Base-by-base conservation (phyloP, 2,888 invertebrate genomes). In the Julus scanicus region DNA sequence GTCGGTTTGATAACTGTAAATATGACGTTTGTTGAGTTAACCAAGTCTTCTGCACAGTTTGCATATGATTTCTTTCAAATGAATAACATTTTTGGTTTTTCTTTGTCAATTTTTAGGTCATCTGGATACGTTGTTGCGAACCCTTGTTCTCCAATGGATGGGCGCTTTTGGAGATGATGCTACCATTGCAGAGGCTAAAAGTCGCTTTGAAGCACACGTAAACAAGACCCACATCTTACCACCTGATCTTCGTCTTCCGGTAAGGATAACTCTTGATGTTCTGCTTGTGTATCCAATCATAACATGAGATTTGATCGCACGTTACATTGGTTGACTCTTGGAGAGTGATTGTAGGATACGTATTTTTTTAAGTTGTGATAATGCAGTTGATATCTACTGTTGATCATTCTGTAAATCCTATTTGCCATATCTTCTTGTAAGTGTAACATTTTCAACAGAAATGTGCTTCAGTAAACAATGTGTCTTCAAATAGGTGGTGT, bases 161-260 rank as follows among this genome's bases (percentile, higher is more conserved):
- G 96, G 97, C 39, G 94, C 95, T 90, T 95, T 96, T 91, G 96
- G 96, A 89, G 96, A 98, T 91, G 94, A 95, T n/a, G 94, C 94
- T 0, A 95, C 95, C 0, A 94, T 97, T 37, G 93, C 93, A 37
- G 96, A 97, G 92, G 97, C 98, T 0, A 95, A 95, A 91, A 93
- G 91, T 90, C 94, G 96, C 91, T 95, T 94, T 90, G 94, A 94
- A 89, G 94, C 93, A 89, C 97, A 97, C 92, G 92, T 94, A 0
- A 93, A 93, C 86, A 95, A 95, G 40, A 93, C 93, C 90, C 91
- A 92, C 85, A 91, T 93, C 37, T 93, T 97, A 90, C 95, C 96
- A 44, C 98, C 98, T n/a, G 98, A 98, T 93, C 93, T 97, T 90
- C 95, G 97, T 89, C 95, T 95, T 90, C 95, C 96, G 89, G 97